These are phyloP conservation scores for Limosa lapponica DNA, from an alignment of 2,797 vertebrate genomes.

Conservation along the genomic window DNA sequence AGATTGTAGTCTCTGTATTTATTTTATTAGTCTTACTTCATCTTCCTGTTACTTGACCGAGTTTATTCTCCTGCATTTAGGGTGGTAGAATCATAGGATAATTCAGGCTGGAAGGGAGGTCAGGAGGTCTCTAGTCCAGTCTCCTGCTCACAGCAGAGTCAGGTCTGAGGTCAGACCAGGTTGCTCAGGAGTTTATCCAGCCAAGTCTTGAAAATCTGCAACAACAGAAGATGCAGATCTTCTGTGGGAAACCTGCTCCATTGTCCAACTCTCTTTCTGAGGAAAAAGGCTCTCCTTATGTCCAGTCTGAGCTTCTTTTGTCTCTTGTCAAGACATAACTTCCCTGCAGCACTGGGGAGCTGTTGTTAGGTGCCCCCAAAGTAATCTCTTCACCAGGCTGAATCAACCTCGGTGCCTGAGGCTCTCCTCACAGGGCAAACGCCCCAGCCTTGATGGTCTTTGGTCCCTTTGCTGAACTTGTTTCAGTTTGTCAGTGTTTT, in stretches of 20 bases:
- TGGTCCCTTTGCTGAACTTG: not conserved
- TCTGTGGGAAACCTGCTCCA: not conserved
- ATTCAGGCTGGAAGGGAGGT: not conserved
- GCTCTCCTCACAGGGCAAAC: not conserved
- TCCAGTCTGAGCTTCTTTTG: not conserved
- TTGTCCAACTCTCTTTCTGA: not conserved
- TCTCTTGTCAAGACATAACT: not conserved
- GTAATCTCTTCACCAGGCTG: not conserved
- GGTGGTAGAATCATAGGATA: not conserved
- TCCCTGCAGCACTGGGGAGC: not conserved
- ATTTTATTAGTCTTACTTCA: not conserved
- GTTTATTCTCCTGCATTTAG: not conserved
- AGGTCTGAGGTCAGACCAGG: not conserved
- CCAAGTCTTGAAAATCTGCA: not conserved
- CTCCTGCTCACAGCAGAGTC: not conserved
- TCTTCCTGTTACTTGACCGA: not conserved
- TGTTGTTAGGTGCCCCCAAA: not conserved
- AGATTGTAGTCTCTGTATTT: not conserved
- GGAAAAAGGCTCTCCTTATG: not conserved
- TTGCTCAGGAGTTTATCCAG: not conserved
- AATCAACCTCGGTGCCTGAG: not conserved
- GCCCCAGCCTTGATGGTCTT: not conserved
- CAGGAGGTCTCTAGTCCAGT: not conserved
- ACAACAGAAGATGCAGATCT: not conserved
- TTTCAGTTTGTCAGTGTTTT: not conserved